Evolutionary conservation across 1,140 invertebrate genomes (phyloP).

Genomic region (Drosophila suzukii): DNA sequence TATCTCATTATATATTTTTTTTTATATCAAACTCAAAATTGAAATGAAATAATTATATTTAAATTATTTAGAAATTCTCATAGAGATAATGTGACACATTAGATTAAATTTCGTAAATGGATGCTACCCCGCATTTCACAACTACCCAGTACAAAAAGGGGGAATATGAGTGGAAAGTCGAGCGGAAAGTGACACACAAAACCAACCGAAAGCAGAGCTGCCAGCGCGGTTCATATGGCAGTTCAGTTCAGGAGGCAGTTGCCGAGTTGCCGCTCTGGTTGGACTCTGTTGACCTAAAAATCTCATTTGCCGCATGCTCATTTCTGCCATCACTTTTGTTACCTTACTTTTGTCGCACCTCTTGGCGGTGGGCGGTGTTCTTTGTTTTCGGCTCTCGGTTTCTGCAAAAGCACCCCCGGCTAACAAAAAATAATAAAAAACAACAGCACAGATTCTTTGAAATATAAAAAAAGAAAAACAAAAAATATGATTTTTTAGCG

Average conservation of each 20-base stretch:
- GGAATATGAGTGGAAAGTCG: conserved; percentile 47
- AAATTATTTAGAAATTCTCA: not conserved
- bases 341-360: conserved; percentile 55
- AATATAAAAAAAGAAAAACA: conserved; percentile 32
- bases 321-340: conserved; percentile 74
- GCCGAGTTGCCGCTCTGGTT: conserved; percentile 48
- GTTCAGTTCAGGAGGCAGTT: conserved; percentile 33
- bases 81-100: not conserved
- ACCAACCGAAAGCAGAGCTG: conserved; percentile 32
- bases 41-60: not conserved
- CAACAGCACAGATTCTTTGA: conserved; percentile 56
- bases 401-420: conserved; percentile 50
- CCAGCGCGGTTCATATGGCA: conserved; percentile 45
- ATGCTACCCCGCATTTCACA: not conserved
- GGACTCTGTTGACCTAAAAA: conserved; percentile 83
- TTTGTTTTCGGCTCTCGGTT: conserved; percentile 60
- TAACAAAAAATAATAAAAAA: conserved; percentile 39
- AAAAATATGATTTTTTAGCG: conserved; percentile 33
- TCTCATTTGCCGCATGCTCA: conserved; percentile 80
- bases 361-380: conserved; percentile 21
- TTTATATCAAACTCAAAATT: too few relatives aligned
- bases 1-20: too few relatives aligned
- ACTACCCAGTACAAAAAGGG: conserved; percentile 16
- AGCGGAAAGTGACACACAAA: conserved; percentile 70
- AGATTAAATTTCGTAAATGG: too few relatives aligned